These are phyloP conservation scores for Gambusia yucatana DNA, from an alignment of 2,797 vertebrate genomes.

Conservation along the genomic window DNA sequence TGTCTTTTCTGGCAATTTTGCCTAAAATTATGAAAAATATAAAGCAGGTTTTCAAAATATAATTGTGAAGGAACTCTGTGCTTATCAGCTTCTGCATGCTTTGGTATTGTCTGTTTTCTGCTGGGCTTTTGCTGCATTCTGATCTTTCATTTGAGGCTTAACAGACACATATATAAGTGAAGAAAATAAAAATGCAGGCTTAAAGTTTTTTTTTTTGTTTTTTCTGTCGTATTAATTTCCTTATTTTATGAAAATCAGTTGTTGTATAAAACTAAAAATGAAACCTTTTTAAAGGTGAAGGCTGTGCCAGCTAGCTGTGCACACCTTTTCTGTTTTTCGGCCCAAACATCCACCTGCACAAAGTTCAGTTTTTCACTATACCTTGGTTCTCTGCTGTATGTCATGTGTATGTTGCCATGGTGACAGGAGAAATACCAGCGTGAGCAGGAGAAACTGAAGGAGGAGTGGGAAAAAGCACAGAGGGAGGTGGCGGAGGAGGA, in stretches of 20 bases:
- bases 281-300: background rate
- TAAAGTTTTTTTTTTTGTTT: background rate
- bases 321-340: constrained; percentile 14
- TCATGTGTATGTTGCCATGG: constrained; percentile 69
- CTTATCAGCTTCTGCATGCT: constrained; percentile 33
- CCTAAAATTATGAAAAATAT: background rate
- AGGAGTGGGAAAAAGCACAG: constrained; percentile 97
- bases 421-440: constrained; percentile 92
- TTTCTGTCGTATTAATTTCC: background rate
- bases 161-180: constrained; percentile 24
- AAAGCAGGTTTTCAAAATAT: background rate
- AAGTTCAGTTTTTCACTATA: constrained; percentile 19
- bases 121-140: constrained; percentile 37
- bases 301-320: constrained; percentile 10
- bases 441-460: constrained; percentile 94
- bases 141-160: constrained; percentile 37
- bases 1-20: background rate
- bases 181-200: constrained; percentile 2
- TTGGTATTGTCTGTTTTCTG: constrained; percentile 21
- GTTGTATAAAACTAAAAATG: constrained; percentile 1
- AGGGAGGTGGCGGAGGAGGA: constrained; percentile 96
- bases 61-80: constrained; percentile 45
- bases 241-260: background rate
- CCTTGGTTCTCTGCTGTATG: constrained; percentile 52
- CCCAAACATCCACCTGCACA: constrained; percentile 17